These are phyloP conservation scores for Phoxinus phoxinus DNA, from an alignment of 2,113 vertebrate species.

Conservation along the genomic window DNA sequence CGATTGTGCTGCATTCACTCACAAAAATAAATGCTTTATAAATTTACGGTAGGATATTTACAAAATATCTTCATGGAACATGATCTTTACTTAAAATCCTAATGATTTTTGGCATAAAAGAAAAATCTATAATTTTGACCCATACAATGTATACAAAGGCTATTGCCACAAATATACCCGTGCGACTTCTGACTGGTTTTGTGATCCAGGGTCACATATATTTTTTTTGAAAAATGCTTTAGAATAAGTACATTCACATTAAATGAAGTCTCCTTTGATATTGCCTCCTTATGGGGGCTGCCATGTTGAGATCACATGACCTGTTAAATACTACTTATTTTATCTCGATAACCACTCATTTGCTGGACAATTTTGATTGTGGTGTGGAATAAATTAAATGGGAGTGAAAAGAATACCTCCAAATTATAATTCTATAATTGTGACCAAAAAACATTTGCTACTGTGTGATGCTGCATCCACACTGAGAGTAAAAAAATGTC, in stretches of 20 bases:
- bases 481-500: background rate
- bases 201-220: too few relatives aligned
- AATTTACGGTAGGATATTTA: too few relatives aligned
- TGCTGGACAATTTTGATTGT: background rate
- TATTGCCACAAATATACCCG: too few relatives aligned
- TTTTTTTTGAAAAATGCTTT: too few relatives aligned
- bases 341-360: background rate
- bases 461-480: background rate
- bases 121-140: too few relatives aligned
- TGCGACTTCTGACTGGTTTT: too few relatives aligned
- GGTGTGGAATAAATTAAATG: background rate
- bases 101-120: too few relatives aligned
- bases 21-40: too few relatives aligned
- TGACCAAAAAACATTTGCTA: background rate
- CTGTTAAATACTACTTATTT: background rate
- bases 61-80: too few relatives aligned
- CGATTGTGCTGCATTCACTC: too few relatives aligned
- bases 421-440: background rate
- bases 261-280: background rate
- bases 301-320: background rate
- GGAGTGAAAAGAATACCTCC: background rate
- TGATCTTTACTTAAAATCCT: too few relatives aligned
- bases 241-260: background rate
- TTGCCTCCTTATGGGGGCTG: background rate
- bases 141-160: too few relatives aligned